These are phyloP conservation scores for Sarcoramphus papa DNA, from an alignment of 2,797 vertebrate species.

Conservation along the genomic window DNA sequence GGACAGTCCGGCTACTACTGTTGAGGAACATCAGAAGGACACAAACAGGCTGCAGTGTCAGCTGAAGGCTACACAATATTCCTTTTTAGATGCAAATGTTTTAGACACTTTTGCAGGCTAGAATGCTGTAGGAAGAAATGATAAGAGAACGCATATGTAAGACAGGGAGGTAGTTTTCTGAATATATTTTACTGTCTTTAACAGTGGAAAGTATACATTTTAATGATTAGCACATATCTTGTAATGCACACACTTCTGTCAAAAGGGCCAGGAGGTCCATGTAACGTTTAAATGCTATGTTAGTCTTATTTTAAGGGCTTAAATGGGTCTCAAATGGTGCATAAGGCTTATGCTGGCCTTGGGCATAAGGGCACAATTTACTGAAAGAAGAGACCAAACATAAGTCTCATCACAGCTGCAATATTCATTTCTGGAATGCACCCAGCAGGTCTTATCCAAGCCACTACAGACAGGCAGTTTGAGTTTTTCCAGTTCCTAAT, in stretches of 20 bases:
- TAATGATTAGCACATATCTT: background rate
- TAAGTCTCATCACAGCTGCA: constrained; percentile 60
- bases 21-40: background rate
- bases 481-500: constrained; percentile 70
- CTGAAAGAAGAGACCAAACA: constrained; percentile 29
- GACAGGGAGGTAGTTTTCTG: background rate
- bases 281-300: background rate
- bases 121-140: background rate
- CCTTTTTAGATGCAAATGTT: background rate
- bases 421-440: constrained; percentile 58
- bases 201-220: background rate
- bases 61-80: background rate
- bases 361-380: background rate
- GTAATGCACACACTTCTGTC: background rate
- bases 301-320: background rate
- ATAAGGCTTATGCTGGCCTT: background rate
- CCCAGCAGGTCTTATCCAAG: constrained; percentile 62
- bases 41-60: background rate
- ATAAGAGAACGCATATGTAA: background rate
- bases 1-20: background rate
- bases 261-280: background rate
- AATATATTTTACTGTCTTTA: background rate
- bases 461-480: constrained; percentile 55
- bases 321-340: background rate
- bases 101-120: background rate